phyloP scores from a whole-genome alignment of 1,140 invertebrate genomes.

The Drosophila orosa region DNA sequence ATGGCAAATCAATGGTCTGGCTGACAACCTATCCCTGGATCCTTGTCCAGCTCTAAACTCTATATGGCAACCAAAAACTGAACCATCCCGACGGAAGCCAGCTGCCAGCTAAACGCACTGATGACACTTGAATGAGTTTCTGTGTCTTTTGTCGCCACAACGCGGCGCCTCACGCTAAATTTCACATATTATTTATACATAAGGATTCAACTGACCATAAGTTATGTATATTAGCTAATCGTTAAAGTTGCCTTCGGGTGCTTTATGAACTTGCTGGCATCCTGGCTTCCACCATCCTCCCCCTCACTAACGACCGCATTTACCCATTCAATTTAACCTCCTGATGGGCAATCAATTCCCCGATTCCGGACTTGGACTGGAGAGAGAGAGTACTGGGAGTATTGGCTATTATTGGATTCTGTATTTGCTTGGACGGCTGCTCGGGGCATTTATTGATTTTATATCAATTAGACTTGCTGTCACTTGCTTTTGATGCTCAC shows the following conservation, averaged over 20 bases:
- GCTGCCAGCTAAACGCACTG: conserved; percentile 56
- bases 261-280: conserved; percentile 48
- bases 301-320: conserved; percentile 34
- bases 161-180: conserved; percentile 64
- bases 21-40: conserved; percentile 22
- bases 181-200: conserved; percentile 79
- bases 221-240: conserved; percentile 77
- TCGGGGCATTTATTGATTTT: conserved; percentile 37
- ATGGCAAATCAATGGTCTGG: conserved; percentile 73
- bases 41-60: conserved; percentile 23
- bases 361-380: not conserved
- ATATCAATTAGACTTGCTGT: conserved; percentile 39
- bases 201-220: conserved; percentile 80
- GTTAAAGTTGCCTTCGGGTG: conserved; percentile 31
- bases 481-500: conserved; percentile 23
- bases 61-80: conserved; percentile 20
- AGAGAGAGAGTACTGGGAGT: not conserved
- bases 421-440: conserved; percentile 13
- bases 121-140: conserved; percentile 80
- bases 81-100: conserved; percentile 9
- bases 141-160: conserved; percentile 45
- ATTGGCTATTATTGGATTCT: conserved; percentile 23
- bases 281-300: not conserved
- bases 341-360: conserved; percentile 34
- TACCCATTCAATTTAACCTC: conserved; percentile 50